Percentiles rank a stretch among this genome's conserved stretches.
Evolutionary conservation across 2,888 invertebrate species (phyloP).

Genomic region (Sipha maydis): DNA sequence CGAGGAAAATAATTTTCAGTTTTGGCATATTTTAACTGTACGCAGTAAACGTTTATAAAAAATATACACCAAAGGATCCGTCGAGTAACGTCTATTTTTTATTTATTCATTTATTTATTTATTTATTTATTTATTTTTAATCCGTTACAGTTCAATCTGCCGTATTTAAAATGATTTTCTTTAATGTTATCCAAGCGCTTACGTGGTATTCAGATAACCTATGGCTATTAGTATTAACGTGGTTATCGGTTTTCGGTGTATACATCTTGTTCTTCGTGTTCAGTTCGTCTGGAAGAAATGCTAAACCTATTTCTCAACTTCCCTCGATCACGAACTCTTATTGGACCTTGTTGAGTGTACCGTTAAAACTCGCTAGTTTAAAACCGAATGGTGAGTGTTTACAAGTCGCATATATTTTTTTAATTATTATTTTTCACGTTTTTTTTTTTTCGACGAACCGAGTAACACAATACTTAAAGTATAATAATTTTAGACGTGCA

Average conservation of each 20-base stretch:
- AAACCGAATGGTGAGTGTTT: background rate
- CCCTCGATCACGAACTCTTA: background rate
- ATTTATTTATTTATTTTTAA: background rate
- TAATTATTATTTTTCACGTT: no score
- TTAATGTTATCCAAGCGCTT: background rate
- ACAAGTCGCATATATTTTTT: background rate
- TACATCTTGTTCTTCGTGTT: no score
- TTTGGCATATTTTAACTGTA: background rate
- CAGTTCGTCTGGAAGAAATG: background rate
- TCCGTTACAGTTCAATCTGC: background rate
- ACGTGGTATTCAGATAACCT: background rate
- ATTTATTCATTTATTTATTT: background rate
- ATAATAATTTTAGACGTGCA: no score
- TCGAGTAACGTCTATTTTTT: no score
- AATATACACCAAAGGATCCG: no score
- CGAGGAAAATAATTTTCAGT: background rate
- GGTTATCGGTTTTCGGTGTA: background rate
- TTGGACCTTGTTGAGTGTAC: background rate
- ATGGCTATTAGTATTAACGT: background rate
- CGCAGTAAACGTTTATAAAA: background rate
- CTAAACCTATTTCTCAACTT: background rate
- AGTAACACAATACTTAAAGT: no score
- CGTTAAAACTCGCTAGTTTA: constrained; percentile 8
- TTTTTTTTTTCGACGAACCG: no score
- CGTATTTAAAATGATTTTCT: background rate